These are phyloP conservation scores for Leptinotarsa tumamoca DNA, from an alignment of 2,888 invertebrate genomes.

Conservation along the genomic window DNA sequence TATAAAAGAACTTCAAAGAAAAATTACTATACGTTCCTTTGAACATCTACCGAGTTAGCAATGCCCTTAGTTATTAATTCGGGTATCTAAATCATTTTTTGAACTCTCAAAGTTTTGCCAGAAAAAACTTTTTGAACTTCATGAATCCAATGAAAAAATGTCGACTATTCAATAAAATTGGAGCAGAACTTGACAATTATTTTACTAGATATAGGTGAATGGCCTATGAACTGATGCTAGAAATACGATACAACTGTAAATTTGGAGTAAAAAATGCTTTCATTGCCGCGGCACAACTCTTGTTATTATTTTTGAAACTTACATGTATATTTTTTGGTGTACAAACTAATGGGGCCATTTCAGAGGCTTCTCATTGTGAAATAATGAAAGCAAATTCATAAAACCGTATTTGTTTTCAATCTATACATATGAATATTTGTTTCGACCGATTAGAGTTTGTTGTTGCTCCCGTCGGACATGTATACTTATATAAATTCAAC, in stretches of 20 bases:
- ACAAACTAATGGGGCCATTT: not conserved
- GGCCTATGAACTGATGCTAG: not conserved
- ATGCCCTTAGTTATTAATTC: too few species aligned
- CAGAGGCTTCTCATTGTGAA: not conserved
- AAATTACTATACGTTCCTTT: too few species aligned
- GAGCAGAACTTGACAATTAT: too few species aligned
- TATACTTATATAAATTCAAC: conserved; percentile 39
- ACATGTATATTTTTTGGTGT: not conserved
- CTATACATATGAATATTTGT: not conserved
- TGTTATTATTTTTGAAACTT: not conserved
- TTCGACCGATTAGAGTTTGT: not conserved
- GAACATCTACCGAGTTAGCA: too few species aligned
- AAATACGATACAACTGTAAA: not conserved
- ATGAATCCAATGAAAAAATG: too few species aligned
- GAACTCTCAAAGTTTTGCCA: too few species aligned
- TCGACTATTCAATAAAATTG: too few species aligned
- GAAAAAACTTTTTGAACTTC: too few species aligned
- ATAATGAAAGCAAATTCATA: not conserved
- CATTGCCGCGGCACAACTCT: not conserved
- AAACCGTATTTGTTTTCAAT: not conserved
- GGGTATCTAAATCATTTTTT: too few species aligned
- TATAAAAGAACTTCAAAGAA: too few species aligned
- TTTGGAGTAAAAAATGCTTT: not conserved
- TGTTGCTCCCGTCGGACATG: conserved; percentile 35
- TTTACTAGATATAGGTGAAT: not conserved